Evolutionary conservation across 2,113 vertebrate genomes (phyloP), one percentile per base, ranked within the genome.

Genomic region (Prochilodus magdalenae): DNA sequence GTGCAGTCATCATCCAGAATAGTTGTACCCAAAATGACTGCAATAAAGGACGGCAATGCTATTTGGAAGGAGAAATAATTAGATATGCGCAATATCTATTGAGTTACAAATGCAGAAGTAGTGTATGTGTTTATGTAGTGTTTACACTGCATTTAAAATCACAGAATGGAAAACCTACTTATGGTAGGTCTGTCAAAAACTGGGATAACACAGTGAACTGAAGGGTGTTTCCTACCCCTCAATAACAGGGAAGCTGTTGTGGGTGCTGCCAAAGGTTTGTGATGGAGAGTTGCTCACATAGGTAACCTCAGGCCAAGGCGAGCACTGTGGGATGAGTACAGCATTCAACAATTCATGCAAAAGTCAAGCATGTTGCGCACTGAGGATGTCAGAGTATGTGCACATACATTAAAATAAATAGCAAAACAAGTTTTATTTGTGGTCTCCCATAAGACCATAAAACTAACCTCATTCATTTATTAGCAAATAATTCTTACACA

Each of bases 301-400:
- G 0, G 97, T 95, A 76, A 96, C 91, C 90, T 99, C 97, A 0
- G 98, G 98, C 98, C 98, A 99, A 0, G 98, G 97, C 62, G 96
- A 99, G 73, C 98, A 99, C 97, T 99, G 66, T 53, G 18, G 49
- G 15, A 84, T 75, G 59, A 73, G 49, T 11, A 75, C 13, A 73
- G 20, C 30, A 36, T 57, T 49, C 36, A 72, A 16, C 73, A 29
- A 79, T 51, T 67, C 20, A 51, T 29, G 40, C 24, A 55, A 44
- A 22, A 11, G 5, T 49, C 47, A 7, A 55, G 49, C 66, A 51
- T 65, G 8, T 14, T 20, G 18, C 49, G 29, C 30, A 44, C 40
- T 44, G 8, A 44, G 40, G 8, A 36, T 49, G 40, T 27, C 36
- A 49, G n/a, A 36, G 1, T 7, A 36, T 27, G 22, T 18, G 44